Conservation (phyloP, 92 coral and sea anemone species). For the Pocillopora meandrina region DNA sequence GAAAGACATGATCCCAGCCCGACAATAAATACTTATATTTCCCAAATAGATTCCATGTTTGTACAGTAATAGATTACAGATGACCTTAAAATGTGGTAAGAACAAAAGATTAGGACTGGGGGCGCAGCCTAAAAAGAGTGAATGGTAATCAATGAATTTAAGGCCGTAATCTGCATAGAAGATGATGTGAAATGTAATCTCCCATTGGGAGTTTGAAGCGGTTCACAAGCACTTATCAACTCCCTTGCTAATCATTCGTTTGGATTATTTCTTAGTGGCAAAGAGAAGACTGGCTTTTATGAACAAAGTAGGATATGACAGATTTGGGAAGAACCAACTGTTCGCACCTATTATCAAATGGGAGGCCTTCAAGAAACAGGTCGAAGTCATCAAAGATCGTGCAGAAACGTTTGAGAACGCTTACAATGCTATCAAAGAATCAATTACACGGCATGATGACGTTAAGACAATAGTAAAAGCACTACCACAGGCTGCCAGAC, state of each 20-base stretch:
- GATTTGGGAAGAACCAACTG: conserved; percentile 20
- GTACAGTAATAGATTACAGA: too few species aligned
- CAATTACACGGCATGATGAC: not conserved
- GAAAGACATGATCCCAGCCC: too few species aligned
- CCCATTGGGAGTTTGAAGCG: too few species aligned
- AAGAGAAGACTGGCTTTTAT: conserved; percentile 18
- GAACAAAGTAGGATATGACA: conserved; percentile 15
- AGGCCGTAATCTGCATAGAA: not conserved
- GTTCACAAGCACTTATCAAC: too few species aligned
- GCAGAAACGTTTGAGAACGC: conserved; percentile 16
- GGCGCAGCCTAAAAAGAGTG: too few species aligned
- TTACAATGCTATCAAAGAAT: not conserved
- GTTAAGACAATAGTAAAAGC: not conserved
- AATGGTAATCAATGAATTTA: not conserved
- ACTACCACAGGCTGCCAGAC: conserved; percentile 1
- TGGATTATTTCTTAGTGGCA: not conserved
- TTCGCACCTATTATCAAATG: conserved; percentile 23
- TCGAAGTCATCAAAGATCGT: not conserved
- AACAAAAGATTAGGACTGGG: too few species aligned
- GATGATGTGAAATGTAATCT: not conserved
- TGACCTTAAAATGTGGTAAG: too few species aligned
- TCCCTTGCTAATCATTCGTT: not conserved
- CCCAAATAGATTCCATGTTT: too few species aligned
- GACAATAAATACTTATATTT: too few species aligned
- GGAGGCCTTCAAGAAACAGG: conserved; percentile 15